These are phyloP conservation scores for Ursus arctos DNA, from an alignment of 2,113 vertebrate genomes.

Conservation along the genomic window DNA sequence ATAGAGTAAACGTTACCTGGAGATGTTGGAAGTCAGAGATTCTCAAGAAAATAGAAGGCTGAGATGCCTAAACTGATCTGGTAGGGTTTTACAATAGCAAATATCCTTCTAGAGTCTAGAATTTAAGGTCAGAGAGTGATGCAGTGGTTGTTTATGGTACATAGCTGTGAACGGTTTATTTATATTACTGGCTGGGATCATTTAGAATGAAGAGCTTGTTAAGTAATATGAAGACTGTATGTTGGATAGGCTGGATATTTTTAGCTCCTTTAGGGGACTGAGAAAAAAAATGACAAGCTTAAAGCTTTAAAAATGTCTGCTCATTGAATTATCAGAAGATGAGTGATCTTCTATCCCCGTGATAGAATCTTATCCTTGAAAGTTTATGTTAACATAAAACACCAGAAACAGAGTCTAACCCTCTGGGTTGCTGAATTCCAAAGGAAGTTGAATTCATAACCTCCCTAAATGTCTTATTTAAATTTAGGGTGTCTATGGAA, in stretches of 20 bases:
- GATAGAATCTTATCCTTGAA: neutral
- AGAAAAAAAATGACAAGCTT: neutral
- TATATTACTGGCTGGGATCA: neutral
- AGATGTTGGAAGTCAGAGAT: neutral
- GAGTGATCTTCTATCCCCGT: neutral
- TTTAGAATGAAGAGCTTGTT: neutral
- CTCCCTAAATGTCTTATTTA: neutral
- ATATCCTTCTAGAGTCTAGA: neutral
- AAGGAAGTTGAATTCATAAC: neutral
- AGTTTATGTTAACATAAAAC: neutral
- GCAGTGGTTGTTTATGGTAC: neutral
- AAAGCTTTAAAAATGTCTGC: neutral
- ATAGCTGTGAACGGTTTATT: neutral
- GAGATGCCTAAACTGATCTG: neutral
- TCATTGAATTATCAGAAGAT: neutral
- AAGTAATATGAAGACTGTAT: neutral
- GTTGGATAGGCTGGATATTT: neutral
- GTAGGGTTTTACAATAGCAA: neutral
- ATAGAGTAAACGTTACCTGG: neutral
- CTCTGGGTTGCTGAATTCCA: neutral
- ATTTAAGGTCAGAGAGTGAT: conserved; percentile 19
- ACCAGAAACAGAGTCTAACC: neutral
- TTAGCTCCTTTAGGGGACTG: neutral
- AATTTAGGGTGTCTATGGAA: neutral
- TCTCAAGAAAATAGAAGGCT: neutral